Evolutionary conservation across 1,140 invertebrate species (phyloP).

Genomic region (Pomphorhynchus laevis): DNA sequence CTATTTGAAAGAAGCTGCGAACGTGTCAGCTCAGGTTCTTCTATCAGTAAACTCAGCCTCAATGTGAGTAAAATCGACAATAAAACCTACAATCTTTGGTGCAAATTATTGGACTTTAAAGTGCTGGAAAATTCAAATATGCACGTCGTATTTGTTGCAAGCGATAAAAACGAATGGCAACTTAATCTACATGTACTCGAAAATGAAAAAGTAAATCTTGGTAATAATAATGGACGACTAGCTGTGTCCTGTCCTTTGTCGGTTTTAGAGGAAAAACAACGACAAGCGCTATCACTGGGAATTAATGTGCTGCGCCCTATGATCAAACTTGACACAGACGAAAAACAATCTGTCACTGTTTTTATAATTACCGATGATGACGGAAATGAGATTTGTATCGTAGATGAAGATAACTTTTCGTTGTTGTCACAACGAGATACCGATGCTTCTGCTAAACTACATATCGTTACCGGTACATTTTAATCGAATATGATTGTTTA

Average conservation of each 20-base stretch:
- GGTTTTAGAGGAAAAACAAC: constrained; percentile 34
- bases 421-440: constrained; percentile 51
- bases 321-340: constrained; percentile 58
- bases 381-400: constrained; percentile 88
- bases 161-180: constrained; percentile 21
- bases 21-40: no score
- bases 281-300: constrained; percentile 32
- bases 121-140: neutral
- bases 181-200: constrained; percentile 32
- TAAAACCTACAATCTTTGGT: constrained; percentile 14
- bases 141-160: neutral
- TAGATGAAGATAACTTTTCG: constrained; percentile 62
- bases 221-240: constrained; percentile 63
- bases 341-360: constrained; percentile 67
- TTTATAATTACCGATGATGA: constrained; percentile 84
- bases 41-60: no score
- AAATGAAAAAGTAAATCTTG: constrained; percentile 33
- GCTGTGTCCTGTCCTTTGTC: constrained; percentile 49
- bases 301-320: constrained; percentile 46
- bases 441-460: no score
- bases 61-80: constrained; percentile 34
- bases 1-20: neutral
- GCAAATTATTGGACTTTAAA: no score
- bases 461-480: no score
- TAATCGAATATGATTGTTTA: no score